Evolutionary conservation across 2,797 vertebrate genomes (phyloP).

Genomic region (Pipistrellus pipistrellus): DNA sequence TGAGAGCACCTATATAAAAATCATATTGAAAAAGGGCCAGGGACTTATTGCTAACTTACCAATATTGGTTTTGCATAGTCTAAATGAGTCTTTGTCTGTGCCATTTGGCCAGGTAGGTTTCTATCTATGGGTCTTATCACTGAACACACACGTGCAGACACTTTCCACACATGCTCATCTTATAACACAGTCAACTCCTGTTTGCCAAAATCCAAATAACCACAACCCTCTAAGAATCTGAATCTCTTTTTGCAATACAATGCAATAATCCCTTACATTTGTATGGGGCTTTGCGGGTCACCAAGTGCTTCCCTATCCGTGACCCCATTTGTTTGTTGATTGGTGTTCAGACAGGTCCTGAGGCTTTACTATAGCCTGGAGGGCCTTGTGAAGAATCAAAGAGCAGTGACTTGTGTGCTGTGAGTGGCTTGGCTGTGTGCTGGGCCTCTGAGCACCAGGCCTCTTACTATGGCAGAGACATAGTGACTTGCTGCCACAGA

Average conservation of each 20-base stretch:
- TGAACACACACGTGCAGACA: conserved; percentile 28
- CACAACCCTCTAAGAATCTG: background rate
- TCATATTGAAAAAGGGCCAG: background rate
- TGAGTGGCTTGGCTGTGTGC: conserved; percentile 15
- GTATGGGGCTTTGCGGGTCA: conserved; percentile 20
- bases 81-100: background rate
- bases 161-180: conserved; percentile 13
- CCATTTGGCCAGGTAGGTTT: conserved; percentile 31
- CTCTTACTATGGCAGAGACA: conserved; percentile 23
- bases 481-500: conserved; percentile 7
- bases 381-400: conserved; percentile 43
- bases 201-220: conserved; percentile 64
- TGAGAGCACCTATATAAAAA: conserved; percentile 47
- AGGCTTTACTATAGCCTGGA: conserved; percentile 32
- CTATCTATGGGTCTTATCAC: conserved; percentile 21
- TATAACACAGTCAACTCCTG: conserved; percentile 30
- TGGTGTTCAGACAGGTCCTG: conserved; percentile 25
- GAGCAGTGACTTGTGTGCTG: background rate
- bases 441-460: conserved; percentile 16
- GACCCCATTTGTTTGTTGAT: conserved; percentile 53
- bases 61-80: conserved; percentile 37
- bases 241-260: conserved; percentile 52
- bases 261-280: conserved; percentile 52
- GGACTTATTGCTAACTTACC: conserved; percentile 29
- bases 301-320: conserved; percentile 39